Conservation (phyloP, 2,797 vertebrate species). For the Alauda arvensis region DNA sequence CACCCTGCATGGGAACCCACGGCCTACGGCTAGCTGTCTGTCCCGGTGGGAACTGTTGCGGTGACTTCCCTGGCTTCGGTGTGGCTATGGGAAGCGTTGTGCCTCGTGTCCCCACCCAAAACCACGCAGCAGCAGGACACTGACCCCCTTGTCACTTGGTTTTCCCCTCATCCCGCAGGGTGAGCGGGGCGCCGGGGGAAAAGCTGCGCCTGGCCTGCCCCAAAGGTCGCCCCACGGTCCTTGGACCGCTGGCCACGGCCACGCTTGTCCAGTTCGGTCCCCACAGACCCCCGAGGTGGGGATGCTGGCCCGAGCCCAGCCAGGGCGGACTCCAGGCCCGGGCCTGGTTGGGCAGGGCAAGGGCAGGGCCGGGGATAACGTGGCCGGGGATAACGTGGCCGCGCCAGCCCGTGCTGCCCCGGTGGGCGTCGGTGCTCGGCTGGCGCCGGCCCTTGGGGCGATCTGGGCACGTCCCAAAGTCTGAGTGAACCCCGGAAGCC, state of each 20-base stretch:
- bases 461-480: neutral
- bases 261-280: neutral
- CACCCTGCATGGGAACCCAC: neutral
- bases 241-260: neutral
- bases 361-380: neutral
- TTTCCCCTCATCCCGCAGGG: no score
- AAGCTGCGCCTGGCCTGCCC: neutral
- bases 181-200: no score
- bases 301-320: neutral
- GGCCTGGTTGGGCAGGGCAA: neutral
- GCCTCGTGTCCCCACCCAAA: neutral
- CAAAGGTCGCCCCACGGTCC: accelerated
- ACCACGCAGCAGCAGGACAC: neutral
- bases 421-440: neutral
- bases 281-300: no score
- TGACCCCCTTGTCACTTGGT: neutral
- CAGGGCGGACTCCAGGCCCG: no score
- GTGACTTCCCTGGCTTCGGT: no score
- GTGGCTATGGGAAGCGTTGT: neutral
- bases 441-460: neutral
- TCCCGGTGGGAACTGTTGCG: neutral
- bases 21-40: no score
- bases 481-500: neutral
- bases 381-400: neutral
- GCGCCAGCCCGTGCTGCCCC: neutral